phyloP scores from a whole-genome alignment of 2,797 vertebrate genomes.

The Microcaecilia unicolor region DNA sequence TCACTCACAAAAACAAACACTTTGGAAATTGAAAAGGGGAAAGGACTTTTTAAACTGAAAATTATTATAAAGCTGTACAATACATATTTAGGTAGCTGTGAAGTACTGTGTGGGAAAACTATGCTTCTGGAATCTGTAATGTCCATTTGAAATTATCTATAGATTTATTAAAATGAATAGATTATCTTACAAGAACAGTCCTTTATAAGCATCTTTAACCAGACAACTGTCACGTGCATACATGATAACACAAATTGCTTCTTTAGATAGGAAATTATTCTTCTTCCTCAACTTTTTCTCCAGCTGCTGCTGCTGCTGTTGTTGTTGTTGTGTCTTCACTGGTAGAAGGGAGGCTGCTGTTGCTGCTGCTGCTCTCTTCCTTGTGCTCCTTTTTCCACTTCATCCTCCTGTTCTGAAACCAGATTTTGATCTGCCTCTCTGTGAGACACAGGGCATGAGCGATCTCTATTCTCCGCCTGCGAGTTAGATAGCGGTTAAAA shows the following conservation, averaged over 20 bases:
- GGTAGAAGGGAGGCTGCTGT: conserved; percentile 12
- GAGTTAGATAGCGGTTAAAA: conserved; percentile 73
- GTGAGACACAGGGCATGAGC: conserved; percentile 68
- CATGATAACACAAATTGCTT: conserved; percentile 26
- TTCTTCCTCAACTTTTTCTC: conserved; percentile 48
- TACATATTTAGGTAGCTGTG: no score
- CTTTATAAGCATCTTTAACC: conserved; percentile 25
- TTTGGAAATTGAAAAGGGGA: no score
- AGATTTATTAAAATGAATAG: no score
- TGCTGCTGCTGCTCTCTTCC: conserved; percentile 40
- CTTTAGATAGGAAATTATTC: not conserved
- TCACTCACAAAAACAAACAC: no score
- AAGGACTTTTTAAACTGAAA: no score
- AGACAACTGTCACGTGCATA: conserved; percentile 39
- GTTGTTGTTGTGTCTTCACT: conserved; percentile 1
- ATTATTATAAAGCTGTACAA: no score
- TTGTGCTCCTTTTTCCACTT: conserved; percentile 87
- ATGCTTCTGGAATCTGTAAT: no score
- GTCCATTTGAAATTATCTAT: no score
- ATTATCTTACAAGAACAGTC: no score
- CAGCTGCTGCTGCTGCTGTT: conserved; percentile 27
- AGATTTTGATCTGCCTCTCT: conserved; percentile 81
- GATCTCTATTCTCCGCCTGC: conserved; percentile 68
- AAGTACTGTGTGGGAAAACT: no score
- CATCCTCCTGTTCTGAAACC: conserved; percentile 88